These are phyloP conservation scores for Sinocyclocheilus anshuiensis DNA, from an alignment of 2,113 vertebrate species.

Conservation along the genomic window DNA sequence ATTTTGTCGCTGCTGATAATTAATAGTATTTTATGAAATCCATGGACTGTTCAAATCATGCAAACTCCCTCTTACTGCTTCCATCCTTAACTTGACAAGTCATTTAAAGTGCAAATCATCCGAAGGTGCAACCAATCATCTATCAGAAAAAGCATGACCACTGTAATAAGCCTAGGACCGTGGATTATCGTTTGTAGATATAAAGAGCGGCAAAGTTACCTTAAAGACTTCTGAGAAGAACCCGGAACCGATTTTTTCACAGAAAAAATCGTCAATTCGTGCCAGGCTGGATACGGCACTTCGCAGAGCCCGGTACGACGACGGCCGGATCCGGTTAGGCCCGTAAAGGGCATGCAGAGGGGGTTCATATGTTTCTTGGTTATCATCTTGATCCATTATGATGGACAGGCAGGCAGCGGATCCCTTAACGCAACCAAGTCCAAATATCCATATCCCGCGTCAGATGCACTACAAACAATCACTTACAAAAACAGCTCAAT, in stretches of 20 bases:
- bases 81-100: background rate
- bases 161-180: background rate
- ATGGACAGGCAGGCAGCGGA: constrained; percentile 4
- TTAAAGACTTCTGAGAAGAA: constrained; percentile 98
- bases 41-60: background rate
- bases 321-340: constrained; percentile 83
- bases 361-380: constrained; percentile 71
- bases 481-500: background rate
- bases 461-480: background rate
- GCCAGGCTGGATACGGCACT: constrained; percentile 92
- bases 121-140: background rate
- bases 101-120: background rate
- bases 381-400: constrained; percentile 70
- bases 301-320: constrained; percentile 90
- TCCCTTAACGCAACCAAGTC: constrained; percentile 23
- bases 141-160: background rate
- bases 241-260: constrained; percentile 93
- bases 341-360: constrained; percentile 76
- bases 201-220: constrained; percentile 70
- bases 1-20: background rate
- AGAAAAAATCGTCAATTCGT: constrained; percentile 93
- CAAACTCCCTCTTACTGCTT: background rate
- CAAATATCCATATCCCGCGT: constrained; percentile 13
- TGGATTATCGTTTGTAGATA: background rate
- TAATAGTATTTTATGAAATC: background rate